phyloP scores from a whole-genome alignment of 1,140 invertebrate species.

The Eubasilissa regina region DNA sequence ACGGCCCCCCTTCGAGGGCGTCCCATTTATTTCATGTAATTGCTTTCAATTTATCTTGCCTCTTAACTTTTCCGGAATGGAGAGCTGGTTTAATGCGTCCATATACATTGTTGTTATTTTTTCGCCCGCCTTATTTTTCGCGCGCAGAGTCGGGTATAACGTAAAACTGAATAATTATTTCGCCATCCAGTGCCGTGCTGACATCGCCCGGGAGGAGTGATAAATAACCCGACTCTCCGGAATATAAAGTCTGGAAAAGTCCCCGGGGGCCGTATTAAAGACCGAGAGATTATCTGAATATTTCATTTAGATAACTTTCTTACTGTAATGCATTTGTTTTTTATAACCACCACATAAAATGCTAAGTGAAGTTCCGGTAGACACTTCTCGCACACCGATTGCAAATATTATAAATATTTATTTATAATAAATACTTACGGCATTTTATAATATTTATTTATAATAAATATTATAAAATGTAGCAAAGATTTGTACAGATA shows the following conservation, averaged over 20 bases:
- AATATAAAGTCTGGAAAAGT: slow-evolving; percentile 39
- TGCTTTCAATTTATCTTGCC: slow-evolving; percentile 61
- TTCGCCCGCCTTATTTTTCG: slow-evolving; percentile 31
- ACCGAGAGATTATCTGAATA: slow-evolving; percentile 33
- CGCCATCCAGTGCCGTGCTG: slow-evolving; percentile 46
- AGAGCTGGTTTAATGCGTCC: slow-evolving; percentile 46
- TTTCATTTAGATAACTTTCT: slow-evolving; percentile 26
- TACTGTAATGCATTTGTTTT: not conserved
- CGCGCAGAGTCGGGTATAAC: slow-evolving; percentile 45
- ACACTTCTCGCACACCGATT: no score
- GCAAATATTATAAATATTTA: no score
- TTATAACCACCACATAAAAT: not conserved
- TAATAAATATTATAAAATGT: no score
- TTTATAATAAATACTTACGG: no score
- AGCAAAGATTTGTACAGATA: no score
- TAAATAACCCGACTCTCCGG: slow-evolving; percentile 47
- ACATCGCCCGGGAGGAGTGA: slow-evolving; percentile 40
- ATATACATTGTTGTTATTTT: slow-evolving; percentile 51
- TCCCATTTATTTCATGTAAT: slow-evolving; percentile 60
- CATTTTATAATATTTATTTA: no score
- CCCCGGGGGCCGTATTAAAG: slow-evolving; percentile 20
- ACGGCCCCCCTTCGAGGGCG: slow-evolving; percentile 18
- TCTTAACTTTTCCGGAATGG: slow-evolving; percentile 54
- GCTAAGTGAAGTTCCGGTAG: no score
- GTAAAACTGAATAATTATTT: slow-evolving; percentile 60